These are phyloP conservation scores for Leptodactylus fallax DNA, from an alignment of 2,797 vertebrate genomes.

Conservation along the genomic window DNA sequence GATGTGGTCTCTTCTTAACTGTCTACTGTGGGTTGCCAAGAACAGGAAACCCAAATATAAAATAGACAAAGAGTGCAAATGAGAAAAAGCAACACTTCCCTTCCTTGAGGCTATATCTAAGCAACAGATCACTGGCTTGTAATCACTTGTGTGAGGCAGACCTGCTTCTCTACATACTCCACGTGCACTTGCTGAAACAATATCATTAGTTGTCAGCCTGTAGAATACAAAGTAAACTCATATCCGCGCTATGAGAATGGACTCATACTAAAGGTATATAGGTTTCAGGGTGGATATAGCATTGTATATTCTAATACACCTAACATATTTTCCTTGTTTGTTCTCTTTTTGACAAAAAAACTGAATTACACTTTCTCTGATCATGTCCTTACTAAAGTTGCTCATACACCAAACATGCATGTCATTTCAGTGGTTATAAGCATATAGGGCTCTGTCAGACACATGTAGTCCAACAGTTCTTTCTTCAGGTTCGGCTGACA, in stretches of 20 bases:
- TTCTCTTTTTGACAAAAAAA: no score
- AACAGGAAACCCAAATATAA: slow-evolving; percentile 60
- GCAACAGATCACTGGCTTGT: background rate
- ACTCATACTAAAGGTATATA: background rate
- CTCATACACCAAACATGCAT: no score
- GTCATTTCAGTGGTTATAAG: no score
- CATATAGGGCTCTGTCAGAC: no score
- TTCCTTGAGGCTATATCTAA: slow-evolving; percentile 28
- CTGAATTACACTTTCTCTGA: no score
- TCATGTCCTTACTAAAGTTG: no score
- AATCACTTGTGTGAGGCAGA: slow-evolving; percentile 3
- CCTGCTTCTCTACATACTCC: background rate
- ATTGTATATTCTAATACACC: no score
- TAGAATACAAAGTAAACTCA: background rate
- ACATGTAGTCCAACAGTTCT: no score
- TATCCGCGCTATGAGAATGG: background rate
- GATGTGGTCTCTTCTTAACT: slow-evolving; percentile 37
- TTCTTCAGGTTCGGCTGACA: no score
- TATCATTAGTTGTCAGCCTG: background rate
- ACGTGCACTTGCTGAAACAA: background rate
- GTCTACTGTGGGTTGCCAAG: slow-evolving; percentile 36
- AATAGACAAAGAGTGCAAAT: slow-evolving; percentile 45
- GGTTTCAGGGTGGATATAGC: no score
- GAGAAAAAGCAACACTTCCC: slow-evolving; percentile 54
- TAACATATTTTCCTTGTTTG: no score